Evolutionary conservation across 2,888 invertebrate genomes (phyloP).

Genomic region (Priocnemis perturbator): DNA sequence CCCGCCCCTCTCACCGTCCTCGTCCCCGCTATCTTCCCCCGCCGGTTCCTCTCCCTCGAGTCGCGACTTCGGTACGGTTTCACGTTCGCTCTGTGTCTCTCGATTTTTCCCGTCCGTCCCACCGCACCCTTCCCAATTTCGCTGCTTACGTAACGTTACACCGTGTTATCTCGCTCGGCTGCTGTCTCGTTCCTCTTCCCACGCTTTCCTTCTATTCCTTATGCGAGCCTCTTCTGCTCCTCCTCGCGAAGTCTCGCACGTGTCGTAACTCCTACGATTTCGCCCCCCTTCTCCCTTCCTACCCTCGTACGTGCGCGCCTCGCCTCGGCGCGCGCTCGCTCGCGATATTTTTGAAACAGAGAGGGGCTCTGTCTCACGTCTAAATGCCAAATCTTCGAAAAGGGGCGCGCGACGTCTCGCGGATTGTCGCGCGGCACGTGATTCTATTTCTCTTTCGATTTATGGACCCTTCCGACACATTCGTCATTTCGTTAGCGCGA

Average conservation of each 20-base stretch:
- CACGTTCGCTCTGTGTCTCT: neutral
- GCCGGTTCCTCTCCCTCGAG: neutral
- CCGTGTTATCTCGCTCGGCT: neutral
- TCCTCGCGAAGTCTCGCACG: conserved; percentile 13
- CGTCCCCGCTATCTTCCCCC: neutral
- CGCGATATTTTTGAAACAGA: no score
- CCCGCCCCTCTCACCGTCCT: neutral
- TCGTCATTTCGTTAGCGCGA: no score
- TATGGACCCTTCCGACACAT: no score
- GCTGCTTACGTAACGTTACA: conserved; percentile 7
- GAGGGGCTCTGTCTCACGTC: no score
- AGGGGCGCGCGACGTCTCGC: no score
- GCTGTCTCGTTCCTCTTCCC: neutral
- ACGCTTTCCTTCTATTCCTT: neutral
- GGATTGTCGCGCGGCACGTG: no score
- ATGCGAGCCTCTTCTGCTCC: conserved; percentile 2
- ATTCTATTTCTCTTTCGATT: no score
- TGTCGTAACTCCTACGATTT: conserved; percentile 8
- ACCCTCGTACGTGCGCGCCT: neutral
- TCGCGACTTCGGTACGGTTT: no score
- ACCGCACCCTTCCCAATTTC: conserved; percentile 4
- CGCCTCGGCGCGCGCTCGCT: no score
- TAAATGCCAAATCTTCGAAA: no score
- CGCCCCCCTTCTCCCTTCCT: neutral
- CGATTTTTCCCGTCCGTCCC: neutral